phyloP scores from a whole-genome alignment of 2,797 vertebrate species.

The Tokudaia muenninki region DNA sequence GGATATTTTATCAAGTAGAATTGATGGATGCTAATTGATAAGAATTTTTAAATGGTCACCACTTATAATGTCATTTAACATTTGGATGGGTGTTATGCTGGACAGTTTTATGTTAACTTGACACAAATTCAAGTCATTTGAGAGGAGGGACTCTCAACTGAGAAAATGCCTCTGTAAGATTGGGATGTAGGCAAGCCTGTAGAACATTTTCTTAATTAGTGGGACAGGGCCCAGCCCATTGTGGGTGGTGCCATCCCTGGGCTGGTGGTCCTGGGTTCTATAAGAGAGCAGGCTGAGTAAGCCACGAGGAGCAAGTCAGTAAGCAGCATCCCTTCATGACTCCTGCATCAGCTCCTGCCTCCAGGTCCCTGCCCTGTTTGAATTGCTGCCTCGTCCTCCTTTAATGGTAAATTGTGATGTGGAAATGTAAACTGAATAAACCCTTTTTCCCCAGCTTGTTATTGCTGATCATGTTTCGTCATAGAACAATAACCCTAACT shows the following conservation, averaged over 20 bases:
- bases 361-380: not conserved
- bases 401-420: not conserved
- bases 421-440: not conserved
- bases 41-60: constrained; percentile 25
- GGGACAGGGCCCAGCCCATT: not conserved
- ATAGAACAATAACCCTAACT: not conserved
- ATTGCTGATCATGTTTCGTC: not conserved
- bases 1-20: constrained; percentile 28
- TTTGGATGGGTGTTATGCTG: not conserved
- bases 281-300: not conserved
- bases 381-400: not conserved
- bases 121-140: not conserved
- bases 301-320: not conserved
- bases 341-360: not conserved
- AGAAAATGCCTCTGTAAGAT: not conserved
- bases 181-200: not conserved
- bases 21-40: not conserved
- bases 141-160: not conserved
- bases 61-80: not conserved
- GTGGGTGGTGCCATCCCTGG: not conserved
- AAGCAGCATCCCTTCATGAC: not conserved
- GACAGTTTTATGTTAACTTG: not conserved
- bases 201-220: not conserved
- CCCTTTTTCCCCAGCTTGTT: not conserved
- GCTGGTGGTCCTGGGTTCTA: not conserved